These are phyloP conservation scores for Hydrolagus colliei DNA, from an alignment of 2,797 vertebrate species.

Conservation along the genomic window DNA sequence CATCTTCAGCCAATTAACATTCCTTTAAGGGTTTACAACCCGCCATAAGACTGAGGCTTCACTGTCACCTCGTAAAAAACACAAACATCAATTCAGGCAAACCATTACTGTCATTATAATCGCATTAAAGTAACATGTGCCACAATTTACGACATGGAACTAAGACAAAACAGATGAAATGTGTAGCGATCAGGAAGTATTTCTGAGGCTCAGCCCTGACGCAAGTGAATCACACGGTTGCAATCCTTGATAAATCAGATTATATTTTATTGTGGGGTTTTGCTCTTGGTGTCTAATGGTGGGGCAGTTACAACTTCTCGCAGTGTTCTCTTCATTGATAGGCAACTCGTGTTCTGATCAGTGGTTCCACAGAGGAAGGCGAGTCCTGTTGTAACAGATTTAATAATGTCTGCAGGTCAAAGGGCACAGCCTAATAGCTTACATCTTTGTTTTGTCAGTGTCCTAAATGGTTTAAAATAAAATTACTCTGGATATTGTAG, in stretches of 20 bases:
- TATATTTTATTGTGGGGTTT: background rate
- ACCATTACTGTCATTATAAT: constrained; percentile 67
- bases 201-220: background rate
- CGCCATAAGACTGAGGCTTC: constrained; percentile 52
- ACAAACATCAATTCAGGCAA: constrained; percentile 61
- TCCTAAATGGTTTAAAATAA: background rate
- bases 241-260: background rate
- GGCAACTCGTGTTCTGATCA: background rate
- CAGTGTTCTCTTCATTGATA: too few relatives aligned
- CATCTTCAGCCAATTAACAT: constrained; percentile 72
- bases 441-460: constrained; percentile 24
- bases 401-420: constrained; percentile 24
- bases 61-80: constrained; percentile 72
- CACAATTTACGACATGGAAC: constrained; percentile 51
- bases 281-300: background rate
- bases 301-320: too few relatives aligned
- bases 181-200: constrained; percentile 29
- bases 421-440: constrained; percentile 23
- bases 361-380: constrained; percentile 15
- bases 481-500: background rate
- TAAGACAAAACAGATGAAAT: constrained; percentile 39
- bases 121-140: constrained; percentile 60
- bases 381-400: constrained; percentile 29
- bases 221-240: background rate
- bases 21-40: constrained; percentile 59